phyloP scores from a whole-genome alignment of 37 sponge, comb jelly and placozoan species.

The Amphimedon queenslandica region DNA sequence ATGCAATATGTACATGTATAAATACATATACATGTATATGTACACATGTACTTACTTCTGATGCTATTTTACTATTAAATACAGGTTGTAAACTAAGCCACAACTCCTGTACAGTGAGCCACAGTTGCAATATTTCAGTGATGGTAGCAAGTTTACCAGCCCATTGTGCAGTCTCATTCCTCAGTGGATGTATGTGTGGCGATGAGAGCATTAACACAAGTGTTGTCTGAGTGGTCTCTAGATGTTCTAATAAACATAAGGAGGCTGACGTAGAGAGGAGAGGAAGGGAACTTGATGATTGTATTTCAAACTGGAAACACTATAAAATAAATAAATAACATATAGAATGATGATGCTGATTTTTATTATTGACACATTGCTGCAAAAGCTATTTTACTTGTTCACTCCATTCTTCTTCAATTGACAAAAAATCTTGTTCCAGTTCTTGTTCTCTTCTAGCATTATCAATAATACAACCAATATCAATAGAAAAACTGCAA shows the following conservation, averaged over 20 bases:
- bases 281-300: conserved; percentile 38
- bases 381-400: conserved; percentile 32
- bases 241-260: conserved; percentile 73
- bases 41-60: conserved; percentile 11
- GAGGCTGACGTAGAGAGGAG: conserved; percentile 59
- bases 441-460: conserved; percentile 67
- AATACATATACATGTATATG: not conserved
- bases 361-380: not conserved
- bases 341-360: not conserved
- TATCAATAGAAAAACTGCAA: conserved; percentile 41
- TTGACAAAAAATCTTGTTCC: conserved; percentile 51
- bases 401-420: conserved; percentile 88
- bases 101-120: conserved; percentile 81
- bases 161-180: conserved; percentile 78
- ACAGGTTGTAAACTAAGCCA: conserved; percentile 88
- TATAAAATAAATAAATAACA: not conserved
- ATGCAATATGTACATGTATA: not conserved
- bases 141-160: conserved; percentile 68
- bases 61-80: conserved; percentile 42
- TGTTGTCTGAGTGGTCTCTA: conserved; percentile 70
- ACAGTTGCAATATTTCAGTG: conserved; percentile 72
- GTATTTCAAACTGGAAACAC: conserved; percentile 55
- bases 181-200: conserved; percentile 61
- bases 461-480: conserved; percentile 57
- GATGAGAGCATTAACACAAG: conserved; percentile 84